Evolutionary conservation across 2,888 invertebrate species (phyloP), one percentile per base, ranked within the genome.

Genomic region (Pseudoips prasinana): DNA sequence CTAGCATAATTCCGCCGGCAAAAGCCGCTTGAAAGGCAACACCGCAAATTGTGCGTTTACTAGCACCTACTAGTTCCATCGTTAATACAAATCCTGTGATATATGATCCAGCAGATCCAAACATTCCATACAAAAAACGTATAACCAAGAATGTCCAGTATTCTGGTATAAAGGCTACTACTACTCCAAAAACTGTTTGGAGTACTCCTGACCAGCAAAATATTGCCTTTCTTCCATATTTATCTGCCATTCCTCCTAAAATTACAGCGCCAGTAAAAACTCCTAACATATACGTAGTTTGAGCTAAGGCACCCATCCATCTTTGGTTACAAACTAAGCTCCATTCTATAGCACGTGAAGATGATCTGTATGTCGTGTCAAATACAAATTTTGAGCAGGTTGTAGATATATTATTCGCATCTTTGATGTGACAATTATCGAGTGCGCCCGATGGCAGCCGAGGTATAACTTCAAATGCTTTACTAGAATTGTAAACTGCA

Each of bases 61-160:
- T 93, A 0, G 95, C 81, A 1, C 96, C 96, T 0, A 96, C 95
- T 32, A 96, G 69, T 71, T 96, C 96, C 96, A 96, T 96, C 0
- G 93, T 92, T 40, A 92, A 68, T 1, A 93, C 92, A 58, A 92
- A 93, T 4, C 92, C 92, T 4, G 92, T 90, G 35, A 91, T 92
- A 58, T 92, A 93, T 9, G 93, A 91, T 3, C 96, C 96, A 1
- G 96, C 95, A 0, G 95, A 95, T 19, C 95, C 96, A 57, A 96
- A 95, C 37, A 95, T 93, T 11, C 95, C 95, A 58, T 94, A 93
- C 4, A 94, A 64, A 66, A 92, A 96, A 40, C 94, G 79, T 0
- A 94, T 70, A 0, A 87, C 77, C 44, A 95, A 73, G 61, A 94
- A 95, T 0, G 93, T 90, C 79, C 92, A 93, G 64, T 93, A 96